phyloP scores from a whole-genome alignment of 1,140 invertebrate species.

The Drosophila tristis region DNA sequence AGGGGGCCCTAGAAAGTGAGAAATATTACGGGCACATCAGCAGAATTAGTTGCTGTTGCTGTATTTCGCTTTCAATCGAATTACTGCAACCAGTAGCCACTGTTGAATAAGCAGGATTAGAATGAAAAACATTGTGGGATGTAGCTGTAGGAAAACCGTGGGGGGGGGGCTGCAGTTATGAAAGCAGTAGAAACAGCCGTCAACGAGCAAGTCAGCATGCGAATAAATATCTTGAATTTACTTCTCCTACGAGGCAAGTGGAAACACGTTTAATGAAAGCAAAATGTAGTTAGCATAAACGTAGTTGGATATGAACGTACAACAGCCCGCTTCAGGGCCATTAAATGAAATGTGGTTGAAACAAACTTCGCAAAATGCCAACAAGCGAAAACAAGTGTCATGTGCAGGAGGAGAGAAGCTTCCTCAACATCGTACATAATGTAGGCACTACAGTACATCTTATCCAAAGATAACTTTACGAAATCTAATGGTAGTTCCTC shows the following conservation, averaged over 20 bases:
- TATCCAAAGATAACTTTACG: too few species aligned
- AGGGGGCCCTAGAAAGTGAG: conserved; percentile 34
- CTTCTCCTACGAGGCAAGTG: conserved; percentile 1
- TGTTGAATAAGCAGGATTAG: conserved; percentile 1
- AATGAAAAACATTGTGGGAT: not conserved
- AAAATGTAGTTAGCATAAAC: conserved; percentile 10
- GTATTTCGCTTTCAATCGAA: conserved; percentile 18
- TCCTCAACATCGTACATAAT: not conserved
- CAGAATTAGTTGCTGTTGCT: conserved; percentile 16
- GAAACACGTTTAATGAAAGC: conserved; percentile 35
- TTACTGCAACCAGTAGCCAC: conserved; percentile 16
- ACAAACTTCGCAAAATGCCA: conserved; percentile 17
- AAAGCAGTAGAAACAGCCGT: conserved; percentile 29
- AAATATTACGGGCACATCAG: conserved; percentile 20
- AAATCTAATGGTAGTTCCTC: too few species aligned
- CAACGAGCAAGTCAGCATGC: conserved; percentile 13
- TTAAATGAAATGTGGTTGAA: conserved; percentile 49
- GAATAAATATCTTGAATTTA: conserved; percentile 48
- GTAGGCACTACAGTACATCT: too few species aligned
- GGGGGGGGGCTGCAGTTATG: not conserved
- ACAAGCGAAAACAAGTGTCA: conserved; percentile 33
- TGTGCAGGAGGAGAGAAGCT: conserved; percentile 20
- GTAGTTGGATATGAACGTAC: conserved; percentile 10
- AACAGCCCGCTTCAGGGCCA: conserved; percentile 32
- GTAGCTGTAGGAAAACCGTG: conserved; percentile 14